Evolutionary conservation across 2,797 vertebrate genomes (phyloP).

Genomic region (Jordanella pulchra): DNA sequence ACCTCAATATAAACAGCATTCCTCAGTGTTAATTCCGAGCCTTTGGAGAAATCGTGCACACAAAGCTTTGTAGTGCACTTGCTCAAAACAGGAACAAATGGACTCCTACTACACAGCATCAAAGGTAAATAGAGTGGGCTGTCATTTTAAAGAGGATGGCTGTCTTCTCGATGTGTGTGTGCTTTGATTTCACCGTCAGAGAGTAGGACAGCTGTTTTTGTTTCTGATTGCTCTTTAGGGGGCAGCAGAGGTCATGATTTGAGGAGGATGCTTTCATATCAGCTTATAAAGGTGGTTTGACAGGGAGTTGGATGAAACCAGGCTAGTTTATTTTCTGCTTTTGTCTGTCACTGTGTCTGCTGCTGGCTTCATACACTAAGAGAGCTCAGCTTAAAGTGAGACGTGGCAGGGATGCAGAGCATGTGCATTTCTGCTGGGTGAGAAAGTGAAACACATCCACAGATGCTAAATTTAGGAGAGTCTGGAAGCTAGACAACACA

Average conservation of each 20-base stretch:
- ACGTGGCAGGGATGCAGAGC: constrained; percentile 23
- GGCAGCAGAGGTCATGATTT: constrained; percentile 80
- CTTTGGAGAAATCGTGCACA: constrained; percentile 58
- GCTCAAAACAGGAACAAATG: constrained; percentile 62
- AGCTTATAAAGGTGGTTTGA: constrained; percentile 71
- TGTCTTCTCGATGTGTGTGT: constrained; percentile 49
- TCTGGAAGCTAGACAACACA: constrained; percentile 68
- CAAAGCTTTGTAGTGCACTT: constrained; percentile 56
- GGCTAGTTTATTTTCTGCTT: constrained; percentile 65
- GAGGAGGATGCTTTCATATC: constrained; percentile 68
- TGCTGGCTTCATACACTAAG: constrained; percentile 18
- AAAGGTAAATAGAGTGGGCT: constrained; percentile 68
- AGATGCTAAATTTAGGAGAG: constrained; percentile 76
- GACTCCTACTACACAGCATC: constrained; percentile 61
- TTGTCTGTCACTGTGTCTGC: constrained; percentile 39
- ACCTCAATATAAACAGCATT: constrained; percentile 41
- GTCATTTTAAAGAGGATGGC: constrained; percentile 59
- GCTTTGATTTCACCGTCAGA: constrained; percentile 59
- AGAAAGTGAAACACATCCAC: constrained; percentile 54
- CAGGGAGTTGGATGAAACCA: constrained; percentile 67
- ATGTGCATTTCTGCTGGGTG: constrained; percentile 45
- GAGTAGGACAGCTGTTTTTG: constrained; percentile 42
- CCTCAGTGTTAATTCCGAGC: constrained; percentile 56
- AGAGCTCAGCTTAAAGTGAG: constrained; percentile 12
- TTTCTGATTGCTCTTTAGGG: constrained; percentile 69